Evolutionary conservation across 1,140 invertebrate species (phyloP).

Genomic region (Drosophila varians): DNA sequence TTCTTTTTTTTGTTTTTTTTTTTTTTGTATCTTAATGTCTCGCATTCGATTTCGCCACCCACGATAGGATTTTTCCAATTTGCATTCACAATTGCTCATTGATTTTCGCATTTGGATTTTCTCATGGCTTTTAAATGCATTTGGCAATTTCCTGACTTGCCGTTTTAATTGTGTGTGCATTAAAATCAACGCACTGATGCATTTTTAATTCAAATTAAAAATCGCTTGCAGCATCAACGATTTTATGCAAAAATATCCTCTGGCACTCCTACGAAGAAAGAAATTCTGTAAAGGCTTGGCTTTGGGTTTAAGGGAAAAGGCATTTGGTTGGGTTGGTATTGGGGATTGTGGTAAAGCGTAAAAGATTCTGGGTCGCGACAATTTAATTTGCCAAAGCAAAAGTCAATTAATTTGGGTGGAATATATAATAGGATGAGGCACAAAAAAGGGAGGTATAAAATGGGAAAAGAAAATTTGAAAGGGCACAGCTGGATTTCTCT

Average conservation of each 20-base stretch:
- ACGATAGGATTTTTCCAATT: constrained; percentile 39
- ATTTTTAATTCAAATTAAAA: constrained; percentile 80
- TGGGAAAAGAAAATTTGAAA: constrained; percentile 1
- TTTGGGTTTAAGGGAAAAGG: not conserved
- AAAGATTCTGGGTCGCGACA: constrained; percentile 42
- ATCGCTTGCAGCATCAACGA: constrained; percentile 34
- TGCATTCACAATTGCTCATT: constrained; percentile 77
- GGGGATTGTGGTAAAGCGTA: constrained; percentile 24
- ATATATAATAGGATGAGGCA: constrained; percentile 33
- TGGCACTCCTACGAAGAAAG: constrained; percentile 6
- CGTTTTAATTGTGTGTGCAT: constrained; percentile 76
- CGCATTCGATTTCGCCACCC: not conserved
- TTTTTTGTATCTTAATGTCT: constrained; percentile 12
- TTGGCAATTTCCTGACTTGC: constrained; percentile 78
- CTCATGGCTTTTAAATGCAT: constrained; percentile 68
- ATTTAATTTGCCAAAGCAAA: constrained; percentile 47
- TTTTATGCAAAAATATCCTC: constrained; percentile 45
- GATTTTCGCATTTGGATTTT: constrained; percentile 72
- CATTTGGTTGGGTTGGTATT: constrained; percentile 8
- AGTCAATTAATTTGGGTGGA: constrained; percentile 44
- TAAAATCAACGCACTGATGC: constrained; percentile 73
- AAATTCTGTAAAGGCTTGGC: not conserved
- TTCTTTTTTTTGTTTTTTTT: constrained; percentile 20
- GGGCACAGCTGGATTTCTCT: not conserved
- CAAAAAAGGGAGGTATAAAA: not conserved